Evolutionary conservation across 1,140 invertebrate species (phyloP).

Genomic region (Saccostrea glomerata): DNA sequence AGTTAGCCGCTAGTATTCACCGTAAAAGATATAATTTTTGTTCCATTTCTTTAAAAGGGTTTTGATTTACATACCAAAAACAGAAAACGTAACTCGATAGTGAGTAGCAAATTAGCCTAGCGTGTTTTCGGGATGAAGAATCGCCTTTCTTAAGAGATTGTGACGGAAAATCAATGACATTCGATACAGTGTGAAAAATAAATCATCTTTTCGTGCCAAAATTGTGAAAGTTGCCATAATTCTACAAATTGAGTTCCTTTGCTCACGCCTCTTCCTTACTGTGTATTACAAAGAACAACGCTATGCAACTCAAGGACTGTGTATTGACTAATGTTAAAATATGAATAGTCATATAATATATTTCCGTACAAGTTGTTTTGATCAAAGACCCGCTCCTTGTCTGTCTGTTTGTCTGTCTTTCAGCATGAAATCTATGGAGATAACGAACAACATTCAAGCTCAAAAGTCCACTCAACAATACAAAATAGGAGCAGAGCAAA

Average conservation of each 20-base stretch:
- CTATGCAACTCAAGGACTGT: not conserved
- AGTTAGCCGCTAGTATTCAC: slow-evolving; percentile 20
- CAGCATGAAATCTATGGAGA: too few relatives aligned
- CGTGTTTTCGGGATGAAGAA: not conserved
- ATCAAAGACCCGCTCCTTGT: too few relatives aligned
- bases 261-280: not conserved
- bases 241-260: not conserved
- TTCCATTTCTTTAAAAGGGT: slow-evolving; percentile 34
- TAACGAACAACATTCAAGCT: too few relatives aligned
- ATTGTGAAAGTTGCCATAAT: slow-evolving; percentile 32
- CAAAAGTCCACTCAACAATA: too few relatives aligned
- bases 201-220: slow-evolving; percentile 31
- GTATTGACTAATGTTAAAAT: too few relatives aligned
- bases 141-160: slow-evolving; percentile 3
- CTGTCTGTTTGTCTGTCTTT: too few relatives aligned
- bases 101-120: slow-evolving; percentile 27
- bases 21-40: slow-evolving; percentile 27
- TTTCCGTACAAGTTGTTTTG: too few relatives aligned
- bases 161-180: slow-evolving; percentile 28
- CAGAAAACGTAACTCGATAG: slow-evolving; percentile 3
- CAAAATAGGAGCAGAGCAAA: too few relatives aligned
- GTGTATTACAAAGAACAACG: not conserved
- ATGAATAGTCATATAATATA: too few relatives aligned
- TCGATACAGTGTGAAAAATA: slow-evolving; percentile 20
- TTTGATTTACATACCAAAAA: slow-evolving; percentile 28